Evolutionary conservation across 2,797 vertebrate genomes (phyloP), one percentile per base, ranked within the genome.

Genomic region (Amniataba percoides): DNA sequence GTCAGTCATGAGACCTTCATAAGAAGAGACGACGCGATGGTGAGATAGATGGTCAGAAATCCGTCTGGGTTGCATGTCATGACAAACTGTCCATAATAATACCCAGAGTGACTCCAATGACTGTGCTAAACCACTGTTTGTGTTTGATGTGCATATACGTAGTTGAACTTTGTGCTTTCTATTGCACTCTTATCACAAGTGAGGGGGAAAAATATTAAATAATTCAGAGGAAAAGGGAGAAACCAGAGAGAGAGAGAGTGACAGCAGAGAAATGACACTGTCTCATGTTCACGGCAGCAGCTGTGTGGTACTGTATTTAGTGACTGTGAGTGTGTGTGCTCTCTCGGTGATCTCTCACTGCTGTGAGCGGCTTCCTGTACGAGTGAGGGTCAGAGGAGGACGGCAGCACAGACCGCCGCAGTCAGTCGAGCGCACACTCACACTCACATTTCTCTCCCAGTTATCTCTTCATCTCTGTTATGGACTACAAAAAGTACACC

Each of bases 161-260:
- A 5, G 55, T 62, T 66, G 46, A 68, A 65, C 64, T 78, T 71
- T 82, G 67, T 12, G 58, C 76, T 71, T 78, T 83, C 78, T 74
- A 76, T 62, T 63, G 23, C 10, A 13, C 9, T 66, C 5, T 56
- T 11, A 31, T 9, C 12, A 51, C 25, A 31, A 66, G 18, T 14
- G 1, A 51, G 57, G 49, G 45, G 31, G 34, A 69, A 65, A 55
- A 69, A 60, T 3, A 3, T 1, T 11, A 0, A 40, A 42, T 3
- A 42, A 46, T 59, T 19, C 48, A 74, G 25, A 65, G 51, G 5
- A 40, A 73, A 14, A 34, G n/a, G 42, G 14, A 59, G 40, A 68
- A 59, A 70, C 34, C 23, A 36, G 31, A 68, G 27, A 31, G 27
- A 31, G 27, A 31, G 27, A 51, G 25, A 23, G 4, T 14, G 13